Percentiles rank a stretch among this genome's conserved stretches.
Evolutionary conservation across 2,113 vertebrate genomes (phyloP).

Genomic region (Zosterops hypoxanthus): DNA sequence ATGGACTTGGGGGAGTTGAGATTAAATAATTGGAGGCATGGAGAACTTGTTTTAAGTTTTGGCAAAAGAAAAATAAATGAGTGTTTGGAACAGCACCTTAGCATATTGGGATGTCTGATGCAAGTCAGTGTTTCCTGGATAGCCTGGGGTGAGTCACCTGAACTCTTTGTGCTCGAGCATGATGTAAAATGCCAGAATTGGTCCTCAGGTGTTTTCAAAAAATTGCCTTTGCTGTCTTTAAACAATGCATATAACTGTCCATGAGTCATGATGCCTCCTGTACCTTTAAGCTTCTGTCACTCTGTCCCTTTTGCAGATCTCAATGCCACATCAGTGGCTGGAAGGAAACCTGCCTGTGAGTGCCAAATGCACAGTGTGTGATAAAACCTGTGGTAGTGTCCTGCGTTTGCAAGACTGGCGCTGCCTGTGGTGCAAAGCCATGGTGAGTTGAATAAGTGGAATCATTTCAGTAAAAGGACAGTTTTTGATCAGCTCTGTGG

Average conservation of each 20-base stretch:
- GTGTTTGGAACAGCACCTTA: background rate
- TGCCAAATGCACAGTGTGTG: conserved; percentile 93
- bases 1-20: background rate
- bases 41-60: background rate
- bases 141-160: background rate
- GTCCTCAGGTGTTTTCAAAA: background rate
- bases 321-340: conserved; percentile 98
- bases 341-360: conserved; percentile 96
- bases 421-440: conserved; percentile 97
- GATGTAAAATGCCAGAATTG: background rate
- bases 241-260: background rate
- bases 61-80: background rate
- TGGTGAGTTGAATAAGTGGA: conserved; percentile 77
- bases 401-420: conserved; percentile 95
- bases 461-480: background rate
- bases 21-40: background rate
- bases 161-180: background rate
- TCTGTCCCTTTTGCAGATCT: conserved; percentile 78
- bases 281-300: background rate
- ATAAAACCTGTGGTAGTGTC: conserved; percentile 95
- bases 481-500: background rate
- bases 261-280: background rate
- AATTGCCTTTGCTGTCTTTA: background rate
- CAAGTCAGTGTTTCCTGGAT: background rate
- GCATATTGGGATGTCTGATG: background rate